Conservation (phyloP, 2,113 vertebrate genomes). For the Turnix velox region DNA sequence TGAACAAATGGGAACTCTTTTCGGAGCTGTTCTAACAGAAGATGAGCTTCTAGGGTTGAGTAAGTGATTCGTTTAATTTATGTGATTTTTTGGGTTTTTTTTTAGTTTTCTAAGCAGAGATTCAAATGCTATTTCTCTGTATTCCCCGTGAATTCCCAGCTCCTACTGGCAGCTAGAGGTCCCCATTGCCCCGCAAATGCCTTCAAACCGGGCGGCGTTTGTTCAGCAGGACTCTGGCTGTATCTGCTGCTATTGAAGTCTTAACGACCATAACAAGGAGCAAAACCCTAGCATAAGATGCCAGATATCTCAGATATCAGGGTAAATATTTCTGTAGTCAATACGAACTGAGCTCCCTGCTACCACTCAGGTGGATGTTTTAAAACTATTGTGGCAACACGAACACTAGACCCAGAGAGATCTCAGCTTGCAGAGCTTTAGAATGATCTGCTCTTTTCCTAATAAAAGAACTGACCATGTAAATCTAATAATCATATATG, state of each 20-base stretch:
- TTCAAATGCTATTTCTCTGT: neutral
- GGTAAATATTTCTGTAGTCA: neutral
- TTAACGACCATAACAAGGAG: neutral
- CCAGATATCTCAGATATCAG: neutral
- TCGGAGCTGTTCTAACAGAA: neutral
- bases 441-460: neutral
- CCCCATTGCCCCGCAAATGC: conserved; percentile 1
- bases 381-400: neutral
- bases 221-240: neutral
- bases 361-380: neutral
- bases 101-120: neutral
- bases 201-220: rapidly evolving
- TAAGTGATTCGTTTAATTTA: neutral
- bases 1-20: neutral
- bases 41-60: neutral
- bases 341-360: neutral
- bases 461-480: neutral
- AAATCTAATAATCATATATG: neutral
- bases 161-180: conserved; percentile 48
- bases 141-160: neutral
- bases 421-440: neutral
- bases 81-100: neutral
- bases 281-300: neutral
- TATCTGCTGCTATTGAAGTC: neutral
- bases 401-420: neutral